Evolutionary conservation across 92 coral and sea anemone genomes (phyloP), one percentile per base, ranked within the genome.

Genomic region (Zoanthus sansibaricus): DNA sequence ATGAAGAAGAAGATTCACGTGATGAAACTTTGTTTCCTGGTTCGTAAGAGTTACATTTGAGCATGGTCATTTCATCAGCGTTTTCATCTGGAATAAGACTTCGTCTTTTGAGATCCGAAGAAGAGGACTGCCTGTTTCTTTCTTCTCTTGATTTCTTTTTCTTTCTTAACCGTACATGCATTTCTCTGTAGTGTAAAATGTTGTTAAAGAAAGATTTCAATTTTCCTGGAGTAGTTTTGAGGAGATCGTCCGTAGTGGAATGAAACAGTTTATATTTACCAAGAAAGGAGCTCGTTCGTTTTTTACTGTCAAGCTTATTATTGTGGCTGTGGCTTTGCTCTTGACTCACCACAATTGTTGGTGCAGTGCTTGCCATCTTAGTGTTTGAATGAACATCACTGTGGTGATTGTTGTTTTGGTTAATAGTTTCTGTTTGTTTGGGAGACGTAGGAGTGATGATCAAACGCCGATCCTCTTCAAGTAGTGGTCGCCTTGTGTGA

Each of bases 161-260:
- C 59, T 45, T 80, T 30, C 75, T 47, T 12, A 79, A 17, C 30
- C 64, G 31, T 9, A 45, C 75, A 80, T 80, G 75, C 75, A 80
- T 80, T 52, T 80, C 85, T 20, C 85, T 80, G 73, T 64, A 71
- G 61, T 95, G 98, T 14, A 97, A 77, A 16, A 95, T 94, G 10
- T 94, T 90, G 83, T 91, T 94, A 83, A 97, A 97, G 86, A 97
- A 97, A 30, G 94, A 90, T 82, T 88, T 95, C 74, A 97, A 58
- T 85, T 93, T 97, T 64, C 97, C 90, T 37, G 99, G 99, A 14
- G 98, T 97, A 62, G 86, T 93, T 72, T 92, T 95, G 33, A 97
- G 86, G 21, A 97, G 90, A 76, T 97, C 99, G 11, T 97, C 99
- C 21, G 99, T 97, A 12, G 91, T 93, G n/a, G 91, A 77, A 72